phyloP scores from a whole-genome alignment of 2,113 vertebrate genomes.

The Sula dactylatra region DNA sequence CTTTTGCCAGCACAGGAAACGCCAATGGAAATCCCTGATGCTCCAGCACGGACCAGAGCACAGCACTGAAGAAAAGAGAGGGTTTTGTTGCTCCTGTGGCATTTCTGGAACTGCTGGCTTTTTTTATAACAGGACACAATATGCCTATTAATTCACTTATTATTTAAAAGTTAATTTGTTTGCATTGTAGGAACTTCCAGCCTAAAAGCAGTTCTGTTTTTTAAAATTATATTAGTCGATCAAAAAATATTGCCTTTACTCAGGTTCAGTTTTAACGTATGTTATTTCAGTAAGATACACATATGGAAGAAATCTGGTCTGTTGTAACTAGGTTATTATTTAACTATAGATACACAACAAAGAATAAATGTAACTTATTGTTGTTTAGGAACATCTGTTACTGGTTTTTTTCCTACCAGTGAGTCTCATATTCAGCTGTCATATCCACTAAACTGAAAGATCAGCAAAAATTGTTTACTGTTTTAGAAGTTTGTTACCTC shows the following conservation, averaged over 20 bases:
- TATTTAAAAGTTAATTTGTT: neutral
- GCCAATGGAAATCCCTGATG: neutral
- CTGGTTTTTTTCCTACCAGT: neutral
- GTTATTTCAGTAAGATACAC: neutral
- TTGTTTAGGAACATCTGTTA: constrained; percentile 5
- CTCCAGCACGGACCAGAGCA: neutral
- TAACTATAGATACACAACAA: constrained; percentile 14
- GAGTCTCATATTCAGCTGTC: neutral
- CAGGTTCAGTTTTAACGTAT: neutral
- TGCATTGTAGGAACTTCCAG: neutral
- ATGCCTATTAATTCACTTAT: neutral
- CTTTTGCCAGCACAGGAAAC: neutral
- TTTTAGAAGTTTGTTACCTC: neutral
- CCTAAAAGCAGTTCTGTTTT: neutral
- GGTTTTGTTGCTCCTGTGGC: neutral
- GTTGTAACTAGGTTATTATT: constrained; percentile 20
- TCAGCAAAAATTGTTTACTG: neutral
- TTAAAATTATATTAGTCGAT: neutral
- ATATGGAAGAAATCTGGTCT: neutral
- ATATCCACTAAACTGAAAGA: neutral
- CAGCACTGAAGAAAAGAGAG: neutral
- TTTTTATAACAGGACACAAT: neutral
- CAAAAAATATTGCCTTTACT: neutral
- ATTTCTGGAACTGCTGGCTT: neutral
- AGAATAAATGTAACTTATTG: neutral